Percentiles rank a stretch among this genome's conserved stretches.
phyloP scores from a whole-genome alignment of 2,797 vertebrate species.

The Orestias chungarensis region DNA sequence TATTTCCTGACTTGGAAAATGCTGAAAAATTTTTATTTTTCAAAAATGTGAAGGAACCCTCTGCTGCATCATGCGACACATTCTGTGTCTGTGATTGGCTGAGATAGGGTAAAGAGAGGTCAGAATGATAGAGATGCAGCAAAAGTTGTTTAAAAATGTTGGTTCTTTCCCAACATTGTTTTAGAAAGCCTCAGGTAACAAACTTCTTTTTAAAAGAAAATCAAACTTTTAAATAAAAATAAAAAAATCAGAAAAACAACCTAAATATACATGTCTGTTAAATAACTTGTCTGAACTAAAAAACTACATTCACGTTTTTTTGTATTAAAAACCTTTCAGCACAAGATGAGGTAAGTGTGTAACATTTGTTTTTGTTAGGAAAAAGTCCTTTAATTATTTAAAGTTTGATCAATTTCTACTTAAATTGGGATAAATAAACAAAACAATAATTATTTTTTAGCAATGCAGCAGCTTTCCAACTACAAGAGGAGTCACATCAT shows the following conservation, averaged over 20 bases:
- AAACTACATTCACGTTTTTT: no score
- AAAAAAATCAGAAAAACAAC: neutral
- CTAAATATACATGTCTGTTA: neutral
- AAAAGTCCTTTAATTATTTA: neutral
- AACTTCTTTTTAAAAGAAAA: neutral
- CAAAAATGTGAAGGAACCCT: neutral
- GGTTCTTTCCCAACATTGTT: neutral
- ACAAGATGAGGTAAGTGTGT: neutral
- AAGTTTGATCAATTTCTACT: neutral
- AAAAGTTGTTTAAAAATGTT: neutral
- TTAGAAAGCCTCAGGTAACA: neutral
- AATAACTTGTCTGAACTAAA: no score
- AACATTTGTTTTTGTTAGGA: neutral
- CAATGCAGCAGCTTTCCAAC: neutral
- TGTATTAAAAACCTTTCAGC: no score
- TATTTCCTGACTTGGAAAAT: neutral
- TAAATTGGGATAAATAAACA: neutral
- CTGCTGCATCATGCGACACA: neutral
- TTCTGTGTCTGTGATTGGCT: neutral
- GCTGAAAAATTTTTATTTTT: neutral
- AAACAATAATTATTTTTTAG: neutral
- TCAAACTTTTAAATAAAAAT: neutral
- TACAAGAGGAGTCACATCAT: neutral
- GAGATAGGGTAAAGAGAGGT: neutral
- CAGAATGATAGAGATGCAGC: neutral